Conservation (phyloP, 2,888 invertebrate species). For the Drepana falcataria region DNA sequence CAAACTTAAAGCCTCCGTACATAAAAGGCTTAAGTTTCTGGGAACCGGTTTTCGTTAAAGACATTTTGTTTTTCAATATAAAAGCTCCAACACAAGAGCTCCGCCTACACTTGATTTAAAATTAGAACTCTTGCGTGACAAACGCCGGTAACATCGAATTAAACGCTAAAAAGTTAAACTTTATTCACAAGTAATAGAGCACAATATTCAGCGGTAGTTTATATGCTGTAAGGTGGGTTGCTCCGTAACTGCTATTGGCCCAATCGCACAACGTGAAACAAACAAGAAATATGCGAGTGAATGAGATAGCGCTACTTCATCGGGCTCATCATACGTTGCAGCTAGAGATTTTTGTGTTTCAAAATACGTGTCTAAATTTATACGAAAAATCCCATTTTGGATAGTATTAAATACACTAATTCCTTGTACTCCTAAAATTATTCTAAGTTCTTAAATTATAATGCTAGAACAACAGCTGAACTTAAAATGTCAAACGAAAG, state of each 20-base stretch:
- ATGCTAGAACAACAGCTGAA: neutral
- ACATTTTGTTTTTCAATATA: constrained; percentile 76
- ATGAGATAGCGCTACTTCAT: constrained; percentile 55
- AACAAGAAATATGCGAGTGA: constrained; percentile 70
- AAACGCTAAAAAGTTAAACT: constrained; percentile 75
- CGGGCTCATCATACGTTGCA: constrained; percentile 17
- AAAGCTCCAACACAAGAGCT: constrained; percentile 70
- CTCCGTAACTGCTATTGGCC: constrained; percentile 75
- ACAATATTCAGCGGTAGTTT: constrained; percentile 69
- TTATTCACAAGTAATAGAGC: constrained; percentile 70
- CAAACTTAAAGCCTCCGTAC: constrained; percentile 66
- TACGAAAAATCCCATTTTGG: constrained; percentile 1
- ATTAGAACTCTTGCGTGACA: constrained; percentile 78
- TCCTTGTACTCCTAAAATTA: constrained; percentile 5
- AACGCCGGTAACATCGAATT: constrained; percentile 74
- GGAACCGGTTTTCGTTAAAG: constrained; percentile 75
- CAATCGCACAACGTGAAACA: constrained; percentile 72
- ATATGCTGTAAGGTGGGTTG: constrained; percentile 74
- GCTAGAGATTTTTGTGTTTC: constrained; percentile 15
- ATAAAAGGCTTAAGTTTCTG: constrained; percentile 76
- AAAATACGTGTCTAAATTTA: constrained; percentile 3
- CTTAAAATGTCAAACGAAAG: constrained; percentile 34
- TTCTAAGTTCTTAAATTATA: neutral
- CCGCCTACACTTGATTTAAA: constrained; percentile 79
- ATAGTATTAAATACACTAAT: neutral